These are phyloP conservation scores for Mycetomoellerius zeteki DNA, from an alignment of 1,140 invertebrate species.

Conservation along the genomic window DNA sequence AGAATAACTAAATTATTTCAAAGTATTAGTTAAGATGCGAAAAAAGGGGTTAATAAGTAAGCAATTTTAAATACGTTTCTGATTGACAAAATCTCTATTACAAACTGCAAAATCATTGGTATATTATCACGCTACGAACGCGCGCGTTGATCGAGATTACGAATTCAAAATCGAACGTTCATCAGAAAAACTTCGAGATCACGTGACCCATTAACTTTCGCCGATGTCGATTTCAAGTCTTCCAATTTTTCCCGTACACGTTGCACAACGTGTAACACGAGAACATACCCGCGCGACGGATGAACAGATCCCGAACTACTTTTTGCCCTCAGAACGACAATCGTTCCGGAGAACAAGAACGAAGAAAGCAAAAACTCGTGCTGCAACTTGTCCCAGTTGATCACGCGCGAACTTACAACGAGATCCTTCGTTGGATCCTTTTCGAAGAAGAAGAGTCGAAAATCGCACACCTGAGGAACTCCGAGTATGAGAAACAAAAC, in stretches of 20 bases:
- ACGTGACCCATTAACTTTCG: constrained; percentile 34
- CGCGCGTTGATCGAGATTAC: neutral
- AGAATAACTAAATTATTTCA: neutral
- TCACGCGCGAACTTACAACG: constrained; percentile 55
- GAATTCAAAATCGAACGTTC: constrained; percentile 25
- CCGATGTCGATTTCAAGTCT: constrained; percentile 31
- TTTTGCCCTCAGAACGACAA: constrained; percentile 5
- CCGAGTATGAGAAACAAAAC: constrained; percentile 12
- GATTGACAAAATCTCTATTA: neutral
- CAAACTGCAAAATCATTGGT: neutral
- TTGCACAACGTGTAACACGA: constrained; percentile 17
- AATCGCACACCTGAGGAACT: constrained; percentile 47
- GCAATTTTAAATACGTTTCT: neutral
- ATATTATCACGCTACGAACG: neutral
- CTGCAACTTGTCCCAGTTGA: constrained; percentile 31
- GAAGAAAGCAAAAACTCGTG: constrained; percentile 28
- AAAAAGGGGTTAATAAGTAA: neutral
- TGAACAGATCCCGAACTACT: constrained; percentile 45
- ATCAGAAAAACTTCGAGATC: constrained; percentile 38
- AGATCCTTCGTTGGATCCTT: constrained; percentile 10
- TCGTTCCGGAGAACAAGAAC: constrained; percentile 40
- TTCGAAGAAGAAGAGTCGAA: constrained; percentile 1
- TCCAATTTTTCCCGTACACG: constrained; percentile 34
- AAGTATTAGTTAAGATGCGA: neutral
- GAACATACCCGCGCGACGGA: constrained; percentile 15